Evolutionary conservation across 1,140 invertebrate species (phyloP).

Genomic region (Latrodectus geometricus): DNA sequence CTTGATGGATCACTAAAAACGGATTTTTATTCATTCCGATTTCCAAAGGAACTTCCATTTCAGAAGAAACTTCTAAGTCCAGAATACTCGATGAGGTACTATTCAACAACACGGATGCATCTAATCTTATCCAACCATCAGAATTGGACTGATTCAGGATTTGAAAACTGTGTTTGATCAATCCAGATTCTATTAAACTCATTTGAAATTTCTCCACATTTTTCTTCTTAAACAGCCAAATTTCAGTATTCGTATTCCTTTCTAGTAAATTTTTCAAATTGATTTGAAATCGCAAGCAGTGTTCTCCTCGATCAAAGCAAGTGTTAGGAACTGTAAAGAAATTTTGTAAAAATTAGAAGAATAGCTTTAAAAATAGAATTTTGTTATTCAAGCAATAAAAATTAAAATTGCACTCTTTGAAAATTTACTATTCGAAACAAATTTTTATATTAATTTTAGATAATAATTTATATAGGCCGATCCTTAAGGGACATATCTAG

Average conservation of each 20-base stretch:
- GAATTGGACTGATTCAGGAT: conserved; percentile 1
- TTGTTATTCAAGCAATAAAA: not conserved
- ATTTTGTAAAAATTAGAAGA: not conserved
- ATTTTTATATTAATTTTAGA: too few species aligned
- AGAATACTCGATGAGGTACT: not conserved
- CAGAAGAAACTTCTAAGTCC: conserved; percentile 11
- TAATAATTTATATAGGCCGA: too few species aligned
- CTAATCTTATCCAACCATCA: conserved; percentile 27
- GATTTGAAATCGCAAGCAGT: conserved; percentile 19
- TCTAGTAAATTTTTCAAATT: not conserved
- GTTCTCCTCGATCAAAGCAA: not conserved
- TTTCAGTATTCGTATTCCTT: not conserved
- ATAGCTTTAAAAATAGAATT: not conserved
- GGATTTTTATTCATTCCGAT: conserved; percentile 19
- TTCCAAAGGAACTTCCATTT: not conserved
- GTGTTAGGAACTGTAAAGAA: conserved; percentile 36
- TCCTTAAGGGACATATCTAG: too few species aligned
- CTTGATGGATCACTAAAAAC: not conserved
- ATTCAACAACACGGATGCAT: not conserved
- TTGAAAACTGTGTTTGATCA: not conserved
- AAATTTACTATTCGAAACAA: not conserved
- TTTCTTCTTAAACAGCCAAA: conserved; percentile 30
- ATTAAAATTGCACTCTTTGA: not conserved
- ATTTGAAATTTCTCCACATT: not conserved
- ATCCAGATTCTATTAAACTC: conserved; percentile 1